Percentiles rank a stretch among this genome's conserved stretches.
These are phyloP conservation scores for Apostichopus californicus DNA, from an alignment of 35 echinoderm and acorn worm species.

Conservation along the genomic window DNA sequence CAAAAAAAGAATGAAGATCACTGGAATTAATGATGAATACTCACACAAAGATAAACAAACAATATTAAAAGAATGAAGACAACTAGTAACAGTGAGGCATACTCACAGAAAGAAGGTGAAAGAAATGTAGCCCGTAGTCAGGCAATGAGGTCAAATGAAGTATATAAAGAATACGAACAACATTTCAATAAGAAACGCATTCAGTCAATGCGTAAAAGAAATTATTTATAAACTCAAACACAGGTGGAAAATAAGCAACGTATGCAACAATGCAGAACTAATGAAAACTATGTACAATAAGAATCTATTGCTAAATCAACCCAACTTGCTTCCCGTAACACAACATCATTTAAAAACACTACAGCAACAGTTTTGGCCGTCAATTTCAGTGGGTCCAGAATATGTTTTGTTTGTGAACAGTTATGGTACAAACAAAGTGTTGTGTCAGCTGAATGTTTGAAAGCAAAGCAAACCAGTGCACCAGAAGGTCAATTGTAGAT, in stretches of 20 bases:
- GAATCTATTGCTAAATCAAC: not conserved
- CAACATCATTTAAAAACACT: constrained; percentile 12
- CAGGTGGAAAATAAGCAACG: not conserved
- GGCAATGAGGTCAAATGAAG: not conserved
- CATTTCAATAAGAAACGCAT: constrained; percentile 9
- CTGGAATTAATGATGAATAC: constrained; percentile 1
- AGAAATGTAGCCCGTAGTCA: constrained; percentile 10
- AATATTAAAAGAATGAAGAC: constrained; percentile 44
- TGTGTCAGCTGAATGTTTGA: not conserved
- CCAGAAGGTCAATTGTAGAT: constrained; percentile 4
- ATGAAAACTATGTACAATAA: not conserved
- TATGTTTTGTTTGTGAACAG: constrained; percentile 57
- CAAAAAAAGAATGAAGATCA: not conserved
- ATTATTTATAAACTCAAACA: not conserved
- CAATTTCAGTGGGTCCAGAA: constrained; percentile 29
- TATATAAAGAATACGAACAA: not conserved
- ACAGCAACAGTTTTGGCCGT: constrained; percentile 27
- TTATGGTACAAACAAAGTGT: constrained; percentile 55
- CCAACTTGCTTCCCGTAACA: not conserved
- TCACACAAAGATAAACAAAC: constrained; percentile 28
- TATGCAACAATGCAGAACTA: constrained; percentile 40
- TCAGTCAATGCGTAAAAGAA: not conserved
- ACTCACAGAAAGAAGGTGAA: constrained; percentile 20
- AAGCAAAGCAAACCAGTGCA: not conserved
- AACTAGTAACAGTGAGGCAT: not conserved